Base-by-base conservation (phyloP, 1,140 invertebrate genomes). In the Cyclina sinensis region DNA sequence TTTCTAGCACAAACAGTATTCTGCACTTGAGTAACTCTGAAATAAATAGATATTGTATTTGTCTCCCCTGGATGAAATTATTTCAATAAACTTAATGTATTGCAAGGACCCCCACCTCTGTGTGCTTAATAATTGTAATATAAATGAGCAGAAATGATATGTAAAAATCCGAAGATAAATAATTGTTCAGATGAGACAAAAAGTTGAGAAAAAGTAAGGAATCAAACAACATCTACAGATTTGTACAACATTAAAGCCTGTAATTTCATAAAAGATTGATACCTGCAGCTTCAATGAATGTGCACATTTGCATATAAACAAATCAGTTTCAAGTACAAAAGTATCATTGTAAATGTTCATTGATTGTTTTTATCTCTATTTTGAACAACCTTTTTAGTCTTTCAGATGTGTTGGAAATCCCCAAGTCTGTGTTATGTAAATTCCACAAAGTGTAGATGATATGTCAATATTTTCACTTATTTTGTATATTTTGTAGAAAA, bases 361-460 rank as follows among this genome's bases (percentile, higher is more conserved):
- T 59, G n/a, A n/a, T 11, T 59, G 54, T 59, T 5, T 59, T 12
- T 59, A 59, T 59, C n/a, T 59, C n/a, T 12, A n/a, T n/a, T 27
- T 65, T 30, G 59, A 65, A 65, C 59, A 65, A 65, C 24, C 27
- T 7, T 30, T 65, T 65, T 65, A n/a, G 59, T 65, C 59, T 65
- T 65, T 65, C 59, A 65, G n/a, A 30, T 65, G 59, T 30, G 59
- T 65, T 65, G 27, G 59, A 65, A 65, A 65, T 65, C 59, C 59
- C 30, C 59, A 65, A 54, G 18, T 54, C 12, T 54, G 18, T 54
- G 7, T 12, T 54, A 54, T 18, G 7, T 54, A 46, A 54, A 18
- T 54, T 14, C 51, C 51, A 54, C 51, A 7, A 54, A 3, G 43
- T 43, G 43, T 43, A n/a, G n/a, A n/a, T n/a, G n/a, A n/a, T n/a